Evolutionary conservation across 2,888 invertebrate species (phyloP).

Genomic region (Mythimna pallens): DNA sequence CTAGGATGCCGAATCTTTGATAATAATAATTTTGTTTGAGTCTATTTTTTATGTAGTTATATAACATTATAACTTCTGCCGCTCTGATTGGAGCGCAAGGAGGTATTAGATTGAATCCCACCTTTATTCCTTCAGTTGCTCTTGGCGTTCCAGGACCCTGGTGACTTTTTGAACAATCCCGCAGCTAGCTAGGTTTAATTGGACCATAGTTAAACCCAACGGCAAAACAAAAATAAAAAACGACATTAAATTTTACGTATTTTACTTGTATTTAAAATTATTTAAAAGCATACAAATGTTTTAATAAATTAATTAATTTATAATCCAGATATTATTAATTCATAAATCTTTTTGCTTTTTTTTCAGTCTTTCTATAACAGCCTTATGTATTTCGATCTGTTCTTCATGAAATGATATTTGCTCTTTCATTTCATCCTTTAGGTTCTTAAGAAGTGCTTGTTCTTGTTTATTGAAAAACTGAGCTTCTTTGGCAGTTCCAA

Average conservation of each 20-base stretch:
- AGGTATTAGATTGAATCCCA: too few species aligned
- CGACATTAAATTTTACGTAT: background rate
- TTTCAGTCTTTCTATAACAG: conserved; percentile 16
- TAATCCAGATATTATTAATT: background rate
- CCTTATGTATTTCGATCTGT: conserved; percentile 14
- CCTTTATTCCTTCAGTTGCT: too few species aligned
- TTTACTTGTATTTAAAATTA: too few species aligned
- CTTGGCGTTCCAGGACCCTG: too few species aligned
- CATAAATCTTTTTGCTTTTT: background rate
- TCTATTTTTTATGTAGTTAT: too few species aligned
- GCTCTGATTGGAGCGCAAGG: too few species aligned
- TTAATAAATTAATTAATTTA: too few species aligned
- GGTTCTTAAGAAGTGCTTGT: background rate
- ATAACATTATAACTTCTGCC: too few species aligned
- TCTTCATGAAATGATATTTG: conserved; percentile 30
- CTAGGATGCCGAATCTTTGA: too few species aligned
- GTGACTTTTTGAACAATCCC: too few species aligned
- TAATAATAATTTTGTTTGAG: too few species aligned
- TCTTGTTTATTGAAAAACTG: conserved; percentile 14
- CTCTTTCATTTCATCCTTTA: conserved; percentile 5
- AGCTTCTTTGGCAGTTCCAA: conserved; percentile 32
- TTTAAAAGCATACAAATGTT: too few species aligned
- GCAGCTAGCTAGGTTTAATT: background rate
- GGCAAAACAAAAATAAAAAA: background rate
- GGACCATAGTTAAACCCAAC: background rate